phyloP scores from a whole-genome alignment of 1,140 invertebrate genomes.

The Gonioctena quinquepunctata region DNA sequence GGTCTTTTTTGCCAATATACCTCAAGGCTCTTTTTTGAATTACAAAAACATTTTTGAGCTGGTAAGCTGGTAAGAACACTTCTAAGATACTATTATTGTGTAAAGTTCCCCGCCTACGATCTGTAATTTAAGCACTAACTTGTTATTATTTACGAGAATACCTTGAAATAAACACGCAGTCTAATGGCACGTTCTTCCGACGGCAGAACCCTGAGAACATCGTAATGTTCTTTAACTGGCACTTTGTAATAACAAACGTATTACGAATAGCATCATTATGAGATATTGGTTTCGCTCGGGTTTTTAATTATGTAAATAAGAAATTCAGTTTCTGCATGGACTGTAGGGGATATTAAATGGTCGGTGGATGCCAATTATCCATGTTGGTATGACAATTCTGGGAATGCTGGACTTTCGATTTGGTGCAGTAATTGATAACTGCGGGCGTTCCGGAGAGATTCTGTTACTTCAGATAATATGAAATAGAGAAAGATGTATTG shows the following conservation, averaged over 20 bases:
- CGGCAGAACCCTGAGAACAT: constrained; percentile 25
- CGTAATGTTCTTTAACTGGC: constrained; percentile 19
- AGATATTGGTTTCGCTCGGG: not conserved
- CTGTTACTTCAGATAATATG: too few relatives aligned
- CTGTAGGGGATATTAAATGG: not conserved
- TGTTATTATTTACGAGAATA: constrained; percentile 34
- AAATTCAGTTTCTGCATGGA: too few relatives aligned
- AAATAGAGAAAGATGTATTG: too few relatives aligned
- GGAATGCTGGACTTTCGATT: too few relatives aligned
- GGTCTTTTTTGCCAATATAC: too few relatives aligned
- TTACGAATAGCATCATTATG: constrained; percentile 6
- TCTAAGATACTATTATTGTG: too few relatives aligned
- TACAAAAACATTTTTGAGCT: too few relatives aligned
- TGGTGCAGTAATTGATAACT: too few relatives aligned
- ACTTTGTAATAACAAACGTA: constrained; percentile 16
- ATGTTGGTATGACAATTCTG: not conserved
- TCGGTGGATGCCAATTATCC: not conserved
- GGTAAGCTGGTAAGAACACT: too few relatives aligned
- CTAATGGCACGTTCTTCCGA: constrained; percentile 23
- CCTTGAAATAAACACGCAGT: constrained; percentile 31
- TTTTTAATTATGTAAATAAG: constrained; percentile 2
- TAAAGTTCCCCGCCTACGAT: too few relatives aligned
- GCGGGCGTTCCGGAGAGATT: too few relatives aligned
- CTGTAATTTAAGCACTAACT: constrained; percentile 34
- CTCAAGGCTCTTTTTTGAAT: too few relatives aligned